phyloP scores from a whole-genome alignment of 2,113 vertebrate species.

The Podilymbus podiceps region DNA sequence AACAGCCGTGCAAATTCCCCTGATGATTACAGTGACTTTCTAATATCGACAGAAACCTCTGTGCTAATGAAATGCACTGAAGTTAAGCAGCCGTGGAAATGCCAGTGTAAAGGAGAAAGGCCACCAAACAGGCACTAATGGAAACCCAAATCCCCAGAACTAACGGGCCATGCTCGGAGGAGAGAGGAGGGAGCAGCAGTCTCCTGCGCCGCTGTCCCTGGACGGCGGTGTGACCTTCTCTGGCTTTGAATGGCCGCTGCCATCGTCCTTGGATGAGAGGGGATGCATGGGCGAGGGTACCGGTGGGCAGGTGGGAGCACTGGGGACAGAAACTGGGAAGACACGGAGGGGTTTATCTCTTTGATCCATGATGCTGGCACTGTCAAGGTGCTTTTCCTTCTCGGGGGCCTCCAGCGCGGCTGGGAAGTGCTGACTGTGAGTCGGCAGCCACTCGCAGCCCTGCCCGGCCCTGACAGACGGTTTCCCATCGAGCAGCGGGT shows the following conservation, averaged over 20 bases:
- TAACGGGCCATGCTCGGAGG: not conserved
- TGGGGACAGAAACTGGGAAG: not conserved
- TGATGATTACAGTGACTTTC: slow-evolving; percentile 57
- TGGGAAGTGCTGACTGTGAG: not conserved
- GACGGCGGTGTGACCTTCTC: not conserved
- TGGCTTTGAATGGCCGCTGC: fast-evolving
- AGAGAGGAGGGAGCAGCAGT: not conserved
- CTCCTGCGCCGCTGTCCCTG: not conserved
- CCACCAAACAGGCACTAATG: slow-evolving; percentile 57
- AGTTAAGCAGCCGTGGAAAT: slow-evolving; percentile 68
- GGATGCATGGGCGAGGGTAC: not conserved
- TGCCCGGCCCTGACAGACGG: not conserved
- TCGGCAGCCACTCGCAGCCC: not conserved
- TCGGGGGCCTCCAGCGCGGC: fast-evolving
- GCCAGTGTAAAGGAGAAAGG: slow-evolving; percentile 56
- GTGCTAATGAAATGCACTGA: slow-evolving; percentile 51
- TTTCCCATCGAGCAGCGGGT: not conserved
- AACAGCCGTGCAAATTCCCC: slow-evolving; percentile 43
- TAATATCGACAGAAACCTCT: slow-evolving; percentile 54
- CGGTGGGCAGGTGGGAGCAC: not conserved
- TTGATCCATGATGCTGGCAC: not conserved
- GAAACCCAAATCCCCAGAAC: slow-evolving; percentile 68
- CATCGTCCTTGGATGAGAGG: not conserved
- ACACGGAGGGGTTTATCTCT: not conserved
- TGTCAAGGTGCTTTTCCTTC: not conserved